Base-by-base conservation (phyloP, 2,113 vertebrate genomes). In the Hirundichthys speculiger region DNA sequence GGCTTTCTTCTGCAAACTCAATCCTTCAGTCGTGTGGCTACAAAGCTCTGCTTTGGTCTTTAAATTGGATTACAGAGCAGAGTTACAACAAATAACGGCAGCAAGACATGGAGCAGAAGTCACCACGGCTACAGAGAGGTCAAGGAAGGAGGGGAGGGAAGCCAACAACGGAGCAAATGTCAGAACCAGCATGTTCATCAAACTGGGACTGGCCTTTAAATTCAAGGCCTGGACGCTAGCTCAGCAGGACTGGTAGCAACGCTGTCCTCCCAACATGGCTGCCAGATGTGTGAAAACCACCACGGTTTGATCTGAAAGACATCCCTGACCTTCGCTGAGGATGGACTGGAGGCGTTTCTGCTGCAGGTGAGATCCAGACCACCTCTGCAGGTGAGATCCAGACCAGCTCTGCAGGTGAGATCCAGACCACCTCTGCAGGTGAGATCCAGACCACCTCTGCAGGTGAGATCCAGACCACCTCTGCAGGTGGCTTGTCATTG, bases 181-280 rank as follows among this genome's bases (percentile, higher is more conserved):
- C 83, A 85, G 69, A 55, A 19, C 14, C 45, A 50, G 54, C 48
- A 47, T 55, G 20, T 19, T 48, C 79, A 74, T 80, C 76, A 80
- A 77, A 77, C 62, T 20, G 24, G 39, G 10, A n/a, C 2, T 57
- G 73, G 53, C 73, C 69, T 85, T 85, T 69, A 57, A 58, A 64
- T 64, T 64, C 20, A 45, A 50, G 51, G 39, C 18, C 24, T 40
- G 25, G 4, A 45, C 64, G 20, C 38, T 38, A 18, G 4, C 79
- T 57, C 69, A 49, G 69, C 64, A 65, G 64, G 63, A 49, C 34
- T 50, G 40, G 4, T 13, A 1, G 43, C 22, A 48, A 10, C 19
- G 22, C 24, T 21, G 46, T 52, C 3, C 22, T 45, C n/a, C 30
- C 46, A 20, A 40, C 22, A 24, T 51, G 49, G 40, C 57, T 24